phyloP scores from a whole-genome alignment of 2,888 invertebrate genomes.

The Clistopyga incitator region DNA sequence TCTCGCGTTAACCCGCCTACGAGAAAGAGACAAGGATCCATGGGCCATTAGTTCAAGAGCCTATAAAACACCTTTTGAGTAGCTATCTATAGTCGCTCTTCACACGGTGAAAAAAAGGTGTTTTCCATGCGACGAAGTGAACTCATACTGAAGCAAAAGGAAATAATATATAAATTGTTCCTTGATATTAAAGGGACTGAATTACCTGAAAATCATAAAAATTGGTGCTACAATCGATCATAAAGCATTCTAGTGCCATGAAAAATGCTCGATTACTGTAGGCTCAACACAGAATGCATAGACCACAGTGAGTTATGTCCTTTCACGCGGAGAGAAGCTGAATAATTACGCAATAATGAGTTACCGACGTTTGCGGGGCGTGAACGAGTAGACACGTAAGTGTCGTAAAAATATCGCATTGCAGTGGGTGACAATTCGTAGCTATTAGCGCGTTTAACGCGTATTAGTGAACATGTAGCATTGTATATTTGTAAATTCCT shows the following conservation, averaged over 20 bases:
- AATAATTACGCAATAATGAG: slow-evolving; percentile 59
- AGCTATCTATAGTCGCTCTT: neutral
- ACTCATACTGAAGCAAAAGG: neutral
- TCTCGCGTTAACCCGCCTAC: slow-evolving; percentile 34
- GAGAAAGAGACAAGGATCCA: slow-evolving; percentile 2
- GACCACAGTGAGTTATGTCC: slow-evolving; percentile 40
- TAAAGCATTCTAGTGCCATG: slow-evolving; percentile 5
- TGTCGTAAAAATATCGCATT: slow-evolving; percentile 59
- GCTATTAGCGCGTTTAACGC: slow-evolving; percentile 44
- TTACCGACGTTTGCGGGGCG: slow-evolving; percentile 22
- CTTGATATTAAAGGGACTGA: too few relatives aligned
- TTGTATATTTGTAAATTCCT: slow-evolving; percentile 14
- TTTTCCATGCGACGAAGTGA: neutral
- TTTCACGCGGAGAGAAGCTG: slow-evolving; percentile 45
- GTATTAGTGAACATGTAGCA: slow-evolving; percentile 24
- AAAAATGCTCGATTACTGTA: neutral
- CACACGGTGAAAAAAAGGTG: neutral
- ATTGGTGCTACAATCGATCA: too few relatives aligned
- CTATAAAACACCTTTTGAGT: slow-evolving; percentile 23
- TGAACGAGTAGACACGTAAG: slow-evolving; percentile 54
- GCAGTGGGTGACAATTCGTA: slow-evolving; percentile 62
- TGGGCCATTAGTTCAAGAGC: slow-evolving; percentile 11
- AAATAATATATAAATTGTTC: neutral
- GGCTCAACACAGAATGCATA: neutral
- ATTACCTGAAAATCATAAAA: too few relatives aligned